Base-by-base conservation (phyloP, 2,113 vertebrate genomes). In the Cryptotis parvus region DNA sequence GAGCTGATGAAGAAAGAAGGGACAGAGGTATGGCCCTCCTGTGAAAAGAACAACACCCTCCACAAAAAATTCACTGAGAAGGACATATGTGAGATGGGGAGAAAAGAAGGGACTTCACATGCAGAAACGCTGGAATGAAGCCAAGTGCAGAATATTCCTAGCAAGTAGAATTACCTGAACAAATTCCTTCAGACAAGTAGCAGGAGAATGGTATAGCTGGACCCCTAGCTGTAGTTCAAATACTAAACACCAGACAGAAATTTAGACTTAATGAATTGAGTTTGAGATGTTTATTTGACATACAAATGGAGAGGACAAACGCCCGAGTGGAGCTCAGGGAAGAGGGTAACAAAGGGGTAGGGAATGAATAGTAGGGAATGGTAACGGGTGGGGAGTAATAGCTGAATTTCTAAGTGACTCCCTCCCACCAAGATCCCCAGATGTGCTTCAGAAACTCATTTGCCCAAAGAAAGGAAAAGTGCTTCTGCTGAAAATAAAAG, bases 201-300 rank as follows among this genome's bases (percentile, higher is more conserved):
- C 33, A 39, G 63, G 33, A 6, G 16, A 39, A 52, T 52, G 75
- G 79, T 12, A 26, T 11, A 55, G 66, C 49, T 80, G 61, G 11
- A 26, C 6, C 14, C 45, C 45, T 15, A 73, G 22, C 27, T 22
- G 15, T 65, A 11, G n/a, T 41, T 87, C 55, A 66, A 35, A 74
- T 66, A 66, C 63, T 73, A 65, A 86, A 84, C 80, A 41, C 24
- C 18, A 92, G 33, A 80, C 7, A 55, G 55, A 80, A 74, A 73
- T 74, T 65, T 55, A 74, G 43, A 74, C 26, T 43, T 81, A 45
- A 68, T 58, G 61, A 8, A 35, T 24, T 43, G 45, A 52, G 55
- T 55, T 4, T 78, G 52, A 78, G 79, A 52, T 43, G 9, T 26
- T 72, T 29, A 65, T 31, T 39, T 78, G 33, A 41, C 41, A 29